These are phyloP conservation scores for Drosophila ohnishii DNA, from an alignment of 1,140 invertebrate species.

Conservation along the genomic window DNA sequence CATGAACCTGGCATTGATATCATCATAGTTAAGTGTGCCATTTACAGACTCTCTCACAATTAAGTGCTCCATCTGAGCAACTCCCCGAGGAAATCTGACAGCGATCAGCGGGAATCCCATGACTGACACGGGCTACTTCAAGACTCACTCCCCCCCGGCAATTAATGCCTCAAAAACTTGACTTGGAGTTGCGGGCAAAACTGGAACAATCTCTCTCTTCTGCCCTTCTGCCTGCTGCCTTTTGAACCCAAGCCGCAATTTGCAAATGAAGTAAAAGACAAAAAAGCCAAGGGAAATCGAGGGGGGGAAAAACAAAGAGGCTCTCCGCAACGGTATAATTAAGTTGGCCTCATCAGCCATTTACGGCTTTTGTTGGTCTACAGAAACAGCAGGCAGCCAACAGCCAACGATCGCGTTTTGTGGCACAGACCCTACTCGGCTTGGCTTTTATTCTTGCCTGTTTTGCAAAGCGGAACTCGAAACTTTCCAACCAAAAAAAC, in stretches of 20 bases:
- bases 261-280: conserved; percentile 67
- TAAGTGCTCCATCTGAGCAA: conserved; percentile 2
- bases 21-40: conserved; percentile 13
- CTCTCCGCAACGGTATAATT: conserved; percentile 71
- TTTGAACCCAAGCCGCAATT: conserved; percentile 71
- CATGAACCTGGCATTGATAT: conserved; percentile 9
- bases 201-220: conserved; percentile 59
- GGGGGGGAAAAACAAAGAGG: conserved; percentile 53
- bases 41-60: conserved; percentile 9
- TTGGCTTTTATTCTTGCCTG: conserved; percentile 50
- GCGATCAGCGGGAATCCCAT: conserved; percentile 17
- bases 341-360: conserved; percentile 76
- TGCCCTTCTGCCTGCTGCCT: not conserved
- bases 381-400: conserved; percentile 23
- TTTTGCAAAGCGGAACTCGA: conserved; percentile 67
- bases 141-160: conserved; percentile 24
- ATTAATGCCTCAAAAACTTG: conserved; percentile 68
- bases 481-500: conserved; percentile 45
- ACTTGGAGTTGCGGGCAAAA: conserved; percentile 28
- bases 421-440: conserved; percentile 45
- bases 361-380: conserved; percentile 58
- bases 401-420: conserved; percentile 62
- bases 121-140: conserved; percentile 40
- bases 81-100: conserved; percentile 10
- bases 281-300: conserved; percentile 17